phyloP scores from a whole-genome alignment of 2,888 invertebrate genomes.

The Drosophila multiciliata region DNA sequence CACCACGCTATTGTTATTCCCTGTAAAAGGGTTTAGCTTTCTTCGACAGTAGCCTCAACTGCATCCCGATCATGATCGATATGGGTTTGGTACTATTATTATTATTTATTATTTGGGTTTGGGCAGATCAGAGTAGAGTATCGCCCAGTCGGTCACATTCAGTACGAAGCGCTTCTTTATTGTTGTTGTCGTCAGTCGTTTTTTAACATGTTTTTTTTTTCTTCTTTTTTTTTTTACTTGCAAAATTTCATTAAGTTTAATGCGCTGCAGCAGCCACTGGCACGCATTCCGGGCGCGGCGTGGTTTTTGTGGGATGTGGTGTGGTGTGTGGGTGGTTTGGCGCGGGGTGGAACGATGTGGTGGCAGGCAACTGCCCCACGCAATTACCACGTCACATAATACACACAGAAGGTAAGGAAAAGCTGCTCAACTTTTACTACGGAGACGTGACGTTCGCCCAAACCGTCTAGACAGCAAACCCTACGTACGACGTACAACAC shows the following conservation, averaged over 20 bases:
- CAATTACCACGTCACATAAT: slow-evolving; percentile 54
- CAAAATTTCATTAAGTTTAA: slow-evolving; percentile 73
- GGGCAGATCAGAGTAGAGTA: not conserved
- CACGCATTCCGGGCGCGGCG: slow-evolving; percentile 12
- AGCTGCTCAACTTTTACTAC: slow-evolving; percentile 60
- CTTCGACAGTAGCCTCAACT: not conserved
- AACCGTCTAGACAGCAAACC: slow-evolving; percentile 33
- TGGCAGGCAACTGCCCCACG: slow-evolving; percentile 37
- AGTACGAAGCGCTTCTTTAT: not conserved
- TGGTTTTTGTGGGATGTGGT: not conserved
- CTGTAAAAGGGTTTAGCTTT: not conserved
- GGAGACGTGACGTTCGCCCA: slow-evolving; percentile 66
- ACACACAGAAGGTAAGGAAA: slow-evolving; percentile 19
- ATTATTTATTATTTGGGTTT: not conserved
- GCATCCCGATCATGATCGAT: not conserved
- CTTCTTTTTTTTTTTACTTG: slow-evolving; percentile 31
- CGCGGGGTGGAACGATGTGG: slow-evolving; percentile 1
- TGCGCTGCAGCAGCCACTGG: slow-evolving; percentile 45
- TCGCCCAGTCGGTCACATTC: not conserved
- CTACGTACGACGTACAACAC: not conserved
- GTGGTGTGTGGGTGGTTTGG: not conserved
- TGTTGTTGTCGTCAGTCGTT: slow-evolving; percentile 31
- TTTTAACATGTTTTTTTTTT: slow-evolving; percentile 18
- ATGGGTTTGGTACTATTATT: not conserved
- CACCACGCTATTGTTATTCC: not conserved